Conservation (phyloP, 2,888 invertebrate genomes). For the Bombylius major region DNA sequence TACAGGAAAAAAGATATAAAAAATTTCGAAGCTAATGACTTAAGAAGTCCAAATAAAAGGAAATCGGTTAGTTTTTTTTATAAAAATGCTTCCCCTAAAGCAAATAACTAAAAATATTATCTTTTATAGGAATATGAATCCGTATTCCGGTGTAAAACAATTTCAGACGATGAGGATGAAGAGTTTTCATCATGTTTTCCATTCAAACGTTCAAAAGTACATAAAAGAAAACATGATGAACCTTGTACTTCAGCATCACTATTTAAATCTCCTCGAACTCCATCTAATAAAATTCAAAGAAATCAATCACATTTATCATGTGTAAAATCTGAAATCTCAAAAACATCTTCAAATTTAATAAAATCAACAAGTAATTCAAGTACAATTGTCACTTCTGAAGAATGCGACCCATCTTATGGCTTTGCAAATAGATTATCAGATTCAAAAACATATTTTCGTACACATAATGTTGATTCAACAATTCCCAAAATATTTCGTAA, state of each 20-base stretch:
- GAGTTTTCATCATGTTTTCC: conserved; percentile 21
- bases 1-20: conserved; percentile 41
- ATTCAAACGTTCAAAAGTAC: not conserved
- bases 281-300: no score
- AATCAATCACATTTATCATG: no score
- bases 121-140: conserved; percentile 29
- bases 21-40: conserved; percentile 41
- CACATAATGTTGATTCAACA: conserved; percentile 32
- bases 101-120: no score
- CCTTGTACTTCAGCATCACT: not conserved
- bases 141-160: conserved; percentile 30
- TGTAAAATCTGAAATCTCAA: no score
- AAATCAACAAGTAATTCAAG: no score
- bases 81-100: no score
- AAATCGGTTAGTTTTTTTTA: no score
- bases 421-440: conserved; percentile 31
- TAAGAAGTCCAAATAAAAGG: conserved; percentile 40
- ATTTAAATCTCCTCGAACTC: not conserved
- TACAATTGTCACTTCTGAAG: conserved; percentile 2
- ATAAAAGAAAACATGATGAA: not conserved
- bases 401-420: conserved; percentile 30
- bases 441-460: conserved; percentile 31
- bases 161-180: conserved; percentile 27
- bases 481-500: conserved; percentile 26
- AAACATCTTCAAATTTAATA: no score